Evolutionary conservation across 2,113 vertebrate genomes (phyloP), one percentile per base, ranked within the genome.

Genomic region (Helogale parvula): DNA sequence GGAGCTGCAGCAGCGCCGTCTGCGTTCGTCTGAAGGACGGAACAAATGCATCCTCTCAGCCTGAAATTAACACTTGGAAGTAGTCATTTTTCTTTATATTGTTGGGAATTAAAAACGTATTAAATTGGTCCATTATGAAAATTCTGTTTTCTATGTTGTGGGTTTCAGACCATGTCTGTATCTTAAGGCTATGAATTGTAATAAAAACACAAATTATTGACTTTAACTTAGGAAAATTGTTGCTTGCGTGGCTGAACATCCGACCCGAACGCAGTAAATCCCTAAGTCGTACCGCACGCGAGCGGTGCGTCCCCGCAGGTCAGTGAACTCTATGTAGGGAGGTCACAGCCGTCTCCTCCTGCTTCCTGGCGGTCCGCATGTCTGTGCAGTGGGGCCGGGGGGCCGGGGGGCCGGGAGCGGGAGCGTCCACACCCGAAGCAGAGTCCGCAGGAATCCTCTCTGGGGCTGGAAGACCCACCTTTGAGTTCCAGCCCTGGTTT

Each of bases 111-210:
- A 98, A 99, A 98, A 98, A 86, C 97, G 90, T 97, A 98, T 96
- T 98, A 98, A 99, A 98, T 95, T 90, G 97, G 98, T 97, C 96
- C 97, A 98, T 98, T 98, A 98, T 96, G 98, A 98, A 98, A 98
- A 98, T 98, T 96, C 97, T 97, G 79, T 93, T 97, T 83, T 97
- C 96, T 97, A 77, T n/a, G 25, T 96, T 96, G 90, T 96, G 80
- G 95, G 96, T 98, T 98, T 98, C 97, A 97, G 97, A 98, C 88
- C 27, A 21, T 84, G 80, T 98, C 97, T 98, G 72, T 98, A 97
- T 98, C 98, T 98, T 98, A 97, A 98, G 99, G 99, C 98, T 97
- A 98, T 96, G 95, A 98, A 98, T 98, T 98, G 95, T 97, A 98
- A 98, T 98, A 98, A 99, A 98, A 98, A 96, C 97, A 97, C 96